Evolutionary conservation across 2,797 vertebrate species (phyloP).

Genomic region (Oophaga sylvatica): DNA sequence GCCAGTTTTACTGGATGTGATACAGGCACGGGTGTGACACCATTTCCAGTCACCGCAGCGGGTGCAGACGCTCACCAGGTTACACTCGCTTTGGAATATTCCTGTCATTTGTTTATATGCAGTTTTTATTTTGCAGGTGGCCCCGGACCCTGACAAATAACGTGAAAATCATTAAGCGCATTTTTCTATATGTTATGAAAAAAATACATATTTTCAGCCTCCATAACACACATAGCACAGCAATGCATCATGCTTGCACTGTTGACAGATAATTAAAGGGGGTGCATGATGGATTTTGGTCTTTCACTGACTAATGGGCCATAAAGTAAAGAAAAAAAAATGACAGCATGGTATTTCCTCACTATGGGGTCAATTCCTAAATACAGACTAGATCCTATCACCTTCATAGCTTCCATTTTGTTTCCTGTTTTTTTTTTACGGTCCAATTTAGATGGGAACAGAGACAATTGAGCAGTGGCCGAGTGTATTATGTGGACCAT

Average conservation of each 20-base stretch:
- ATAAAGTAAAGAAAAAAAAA: too few relatives aligned
- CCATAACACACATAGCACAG: not conserved
- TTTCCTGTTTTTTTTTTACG: not conserved
- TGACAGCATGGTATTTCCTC: not conserved
- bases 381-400: not conserved
- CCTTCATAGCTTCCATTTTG: not conserved
- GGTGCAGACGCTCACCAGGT: slow-evolving; percentile 36
- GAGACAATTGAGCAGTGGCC: slow-evolving; percentile 89
- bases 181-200: not conserved
- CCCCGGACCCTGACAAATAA: not conserved
- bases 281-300: too few relatives aligned
- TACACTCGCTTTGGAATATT: slow-evolving; percentile 22
- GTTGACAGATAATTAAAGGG: too few relatives aligned
- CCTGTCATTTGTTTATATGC: slow-evolving; percentile 25
- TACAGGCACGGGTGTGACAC: slow-evolving; percentile 37
- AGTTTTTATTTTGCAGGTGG: slow-evolving; percentile 34
- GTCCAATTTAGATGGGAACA: slow-evolving; percentile 88
- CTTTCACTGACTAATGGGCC: too few relatives aligned
- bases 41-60: slow-evolving; percentile 35
- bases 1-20: slow-evolving; percentile 50
- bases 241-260: not conserved
- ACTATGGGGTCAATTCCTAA: not conserved
- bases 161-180: not conserved
- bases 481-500: slow-evolving; percentile 97
- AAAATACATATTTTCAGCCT: not conserved